Conservation (phyloP, 1,140 invertebrate genomes). For the Chymomyza costata region DNA sequence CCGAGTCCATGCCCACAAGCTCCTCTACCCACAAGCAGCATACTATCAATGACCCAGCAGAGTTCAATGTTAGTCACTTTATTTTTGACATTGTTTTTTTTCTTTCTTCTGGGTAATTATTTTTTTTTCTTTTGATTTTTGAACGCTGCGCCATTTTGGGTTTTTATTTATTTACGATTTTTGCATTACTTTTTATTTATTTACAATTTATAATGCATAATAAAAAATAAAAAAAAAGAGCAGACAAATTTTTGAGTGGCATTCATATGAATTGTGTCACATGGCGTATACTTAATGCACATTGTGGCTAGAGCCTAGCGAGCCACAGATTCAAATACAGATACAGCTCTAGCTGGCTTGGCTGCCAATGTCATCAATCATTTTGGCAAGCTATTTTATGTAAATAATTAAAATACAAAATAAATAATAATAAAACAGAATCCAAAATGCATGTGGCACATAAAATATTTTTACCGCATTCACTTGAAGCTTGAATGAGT, state of each 20-base stretch:
- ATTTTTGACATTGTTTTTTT: background rate
- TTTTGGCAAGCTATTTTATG: constrained; percentile 42
- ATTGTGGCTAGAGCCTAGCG: constrained; percentile 18
- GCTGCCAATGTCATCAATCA: constrained; percentile 57
- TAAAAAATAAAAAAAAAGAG: no score
- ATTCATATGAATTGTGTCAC: no score
- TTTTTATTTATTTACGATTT: no score
- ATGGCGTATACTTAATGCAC: constrained; percentile 31
- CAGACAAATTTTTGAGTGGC: no score
- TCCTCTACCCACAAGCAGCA: constrained; percentile 34
- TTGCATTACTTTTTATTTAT: no score
- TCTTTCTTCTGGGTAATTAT: constrained; percentile 14
- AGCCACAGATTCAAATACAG: constrained; percentile 1
- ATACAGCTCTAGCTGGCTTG: background rate
- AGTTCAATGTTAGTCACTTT: constrained; percentile 55
- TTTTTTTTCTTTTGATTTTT: constrained; percentile 53
- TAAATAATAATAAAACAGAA: constrained; percentile 28
- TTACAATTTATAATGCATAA: no score
- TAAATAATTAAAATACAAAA: constrained; percentile 63
- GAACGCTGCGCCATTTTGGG: constrained; percentile 20
- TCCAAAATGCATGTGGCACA: no score
- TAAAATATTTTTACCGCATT: no score
- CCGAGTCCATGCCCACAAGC: no score
- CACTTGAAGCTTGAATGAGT: no score
- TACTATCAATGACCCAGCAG: constrained; percentile 28